Percentiles rank a stretch among this genome's conserved stretches.
Conservation (phyloP, 2,888 invertebrate species). For the Drosophila pseudotalamancana region DNA sequence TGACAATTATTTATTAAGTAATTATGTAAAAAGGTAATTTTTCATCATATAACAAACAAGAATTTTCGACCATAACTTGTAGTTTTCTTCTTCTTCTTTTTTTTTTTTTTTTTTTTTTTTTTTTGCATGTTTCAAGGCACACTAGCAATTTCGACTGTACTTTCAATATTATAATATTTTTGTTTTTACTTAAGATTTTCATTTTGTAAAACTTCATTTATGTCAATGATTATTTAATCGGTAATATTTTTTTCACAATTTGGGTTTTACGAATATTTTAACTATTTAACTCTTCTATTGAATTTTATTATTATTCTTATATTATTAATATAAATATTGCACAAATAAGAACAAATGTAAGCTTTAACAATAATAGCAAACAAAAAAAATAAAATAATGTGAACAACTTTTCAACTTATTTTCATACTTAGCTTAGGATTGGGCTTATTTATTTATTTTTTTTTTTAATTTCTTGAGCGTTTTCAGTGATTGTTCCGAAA, state of each 20-base stretch:
- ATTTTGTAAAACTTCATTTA: conserved; percentile 7
- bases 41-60: conserved; percentile 36
- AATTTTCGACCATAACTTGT: conserved; percentile 25
- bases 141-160: conserved; percentile 81
- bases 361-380: conserved; percentile 70
- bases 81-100: conserved; percentile 32
- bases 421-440: conserved; percentile 65
- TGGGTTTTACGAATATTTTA: conserved; percentile 31
- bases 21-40: conserved; percentile 20
- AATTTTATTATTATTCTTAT: conserved; percentile 55
- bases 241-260: conserved; percentile 55
- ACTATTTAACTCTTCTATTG: conserved; percentile 38
- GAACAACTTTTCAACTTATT: conserved; percentile 69
- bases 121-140: conserved; percentile 81
- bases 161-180: conserved; percentile 60
- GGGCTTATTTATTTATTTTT: conserved; percentile 17
- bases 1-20: conserved; percentile 15
- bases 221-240: conserved; percentile 20
- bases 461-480: conserved; percentile 63
- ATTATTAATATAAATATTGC: conserved; percentile 75
- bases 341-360: conserved; percentile 74
- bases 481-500: conserved; percentile 71
- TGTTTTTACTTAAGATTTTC: conserved; percentile 40
- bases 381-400: conserved; percentile 49
- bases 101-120: conserved; percentile 28